Evolutionary conservation across 2,113 vertebrate species (phyloP).

Genomic region (Raphicerus campestris): DNA sequence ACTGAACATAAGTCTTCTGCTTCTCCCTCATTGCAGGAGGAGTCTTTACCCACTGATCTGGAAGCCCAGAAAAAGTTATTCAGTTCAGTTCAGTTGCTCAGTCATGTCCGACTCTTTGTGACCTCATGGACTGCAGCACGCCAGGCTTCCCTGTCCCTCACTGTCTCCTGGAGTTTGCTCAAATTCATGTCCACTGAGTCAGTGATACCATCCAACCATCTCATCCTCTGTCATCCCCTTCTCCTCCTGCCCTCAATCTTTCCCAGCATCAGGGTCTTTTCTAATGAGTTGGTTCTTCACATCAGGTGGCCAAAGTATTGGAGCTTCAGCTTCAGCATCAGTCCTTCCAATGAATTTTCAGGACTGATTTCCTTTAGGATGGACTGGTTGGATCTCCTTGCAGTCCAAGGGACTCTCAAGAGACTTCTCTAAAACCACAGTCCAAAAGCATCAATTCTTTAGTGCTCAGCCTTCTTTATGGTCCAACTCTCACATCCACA

Average conservation of each 20-base stretch:
- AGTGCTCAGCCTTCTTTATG: background rate
- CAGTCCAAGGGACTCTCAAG: background rate
- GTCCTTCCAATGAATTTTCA: background rate
- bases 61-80: background rate
- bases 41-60: background rate
- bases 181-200: background rate
- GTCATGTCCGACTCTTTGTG: background rate
- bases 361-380: background rate
- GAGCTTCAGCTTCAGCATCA: background rate
- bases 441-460: background rate
- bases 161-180: background rate
- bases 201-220: background rate
- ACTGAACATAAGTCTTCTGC: background rate
- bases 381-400: background rate
- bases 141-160: background rate
- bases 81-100: background rate
- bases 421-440: background rate
- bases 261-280: background rate
- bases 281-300: background rate
- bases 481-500: background rate
- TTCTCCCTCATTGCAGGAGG: background rate
- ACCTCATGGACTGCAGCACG: fast-evolving
- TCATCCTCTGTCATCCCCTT: background rate
- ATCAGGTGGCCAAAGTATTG: background rate
- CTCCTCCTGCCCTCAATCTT: background rate